A percentile compares a stretch with the other conserved stretches of the same genome.
Conservation (phyloP, 1,140 invertebrate species). For the Gryllus bimaculatus region DNA sequence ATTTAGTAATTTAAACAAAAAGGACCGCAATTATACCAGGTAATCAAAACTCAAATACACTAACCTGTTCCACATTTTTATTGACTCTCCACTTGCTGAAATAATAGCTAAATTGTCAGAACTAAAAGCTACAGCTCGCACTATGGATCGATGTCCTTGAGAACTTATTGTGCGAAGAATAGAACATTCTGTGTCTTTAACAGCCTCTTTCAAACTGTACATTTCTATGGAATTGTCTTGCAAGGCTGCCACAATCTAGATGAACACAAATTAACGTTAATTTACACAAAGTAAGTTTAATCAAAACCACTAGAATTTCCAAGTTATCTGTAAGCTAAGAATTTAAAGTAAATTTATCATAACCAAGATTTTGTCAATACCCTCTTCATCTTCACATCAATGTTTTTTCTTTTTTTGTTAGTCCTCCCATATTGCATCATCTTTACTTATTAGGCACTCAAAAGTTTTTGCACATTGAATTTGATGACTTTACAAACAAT, state of each 20-base stretch:
- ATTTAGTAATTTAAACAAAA: neutral
- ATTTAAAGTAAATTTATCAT: neutral
- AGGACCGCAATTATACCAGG: neutral
- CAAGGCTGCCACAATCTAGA: conserved; percentile 42
- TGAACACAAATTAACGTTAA: neutral
- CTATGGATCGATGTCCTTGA: conserved; percentile 81
- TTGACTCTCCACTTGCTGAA: conserved; percentile 72
- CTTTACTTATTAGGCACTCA: too few relatives aligned
- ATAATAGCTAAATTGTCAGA: conserved; percentile 80
- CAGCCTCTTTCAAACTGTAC: conserved; percentile 43
- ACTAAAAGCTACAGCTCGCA: conserved; percentile 78
- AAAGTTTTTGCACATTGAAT: too few relatives aligned
- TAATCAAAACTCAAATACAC: neutral
- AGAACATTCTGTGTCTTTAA: conserved; percentile 44
- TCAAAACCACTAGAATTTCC: neutral
- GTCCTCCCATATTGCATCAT: too few relatives aligned
- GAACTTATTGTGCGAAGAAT: conserved; percentile 43
- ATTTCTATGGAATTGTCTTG: conserved; percentile 61
- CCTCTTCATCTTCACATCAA: too few relatives aligned
- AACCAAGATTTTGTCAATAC: too few relatives aligned
- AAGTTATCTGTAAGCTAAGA: neutral
- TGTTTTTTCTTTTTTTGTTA: too few relatives aligned
- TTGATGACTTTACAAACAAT: too few relatives aligned
- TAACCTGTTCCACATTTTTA: conserved; percentile 92
- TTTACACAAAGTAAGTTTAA: neutral